Evolutionary conservation across 2,113 vertebrate species (phyloP), one percentile per base, ranked within the genome.

Genomic region (Myanophis thanlyinensis): DNA sequence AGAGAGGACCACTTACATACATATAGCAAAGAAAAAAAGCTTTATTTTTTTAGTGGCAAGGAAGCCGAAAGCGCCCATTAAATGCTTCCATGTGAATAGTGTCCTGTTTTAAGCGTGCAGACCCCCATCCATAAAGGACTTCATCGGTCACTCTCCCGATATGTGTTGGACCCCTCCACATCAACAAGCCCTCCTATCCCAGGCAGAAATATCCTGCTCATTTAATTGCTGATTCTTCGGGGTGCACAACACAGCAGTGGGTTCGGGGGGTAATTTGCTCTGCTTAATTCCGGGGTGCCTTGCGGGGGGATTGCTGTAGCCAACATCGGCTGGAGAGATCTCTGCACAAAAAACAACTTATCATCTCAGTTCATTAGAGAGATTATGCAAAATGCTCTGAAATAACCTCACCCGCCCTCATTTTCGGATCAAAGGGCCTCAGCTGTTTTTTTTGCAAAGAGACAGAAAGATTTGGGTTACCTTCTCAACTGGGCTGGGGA

Each of bases 1-100:
- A 80, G n/a, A 73, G 67, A 35, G n/a, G n/a, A 20, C 67, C n/a
- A 18, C 5, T 35, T 35, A 18, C 67, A 20, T 22, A 9, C 67
- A 40, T 40, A 67, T 93, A 98, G 97, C 95, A 93, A 91, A 95
- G 49, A 94, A 89, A 95, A n/a, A n/a, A n/a, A n/a, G 89, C 87
- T 94, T 96, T 86, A 48, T n/a, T 86, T 86, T 97, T 96, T 96
- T 97, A 96, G 95, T 88, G 30, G 44, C 40, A 0, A 6, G 8
- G 13, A 23, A 27, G 8, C 15, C 0, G 5, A 73, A 12, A 13
- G 18, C 47, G 90, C 51, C 90, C 49, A 6, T 1, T 10, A 12
- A 59, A 44, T 20, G 10, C 13, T 73, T 49, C 59, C 18, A 2
- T 18, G 30, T 20, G 1, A 5, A 27, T 3, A 27, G 27, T 23